Evolutionary conservation across 1,140 invertebrate species (phyloP), one percentile per base, ranked within the genome.

Genomic region (Pseudomyrmex concolor): DNA sequence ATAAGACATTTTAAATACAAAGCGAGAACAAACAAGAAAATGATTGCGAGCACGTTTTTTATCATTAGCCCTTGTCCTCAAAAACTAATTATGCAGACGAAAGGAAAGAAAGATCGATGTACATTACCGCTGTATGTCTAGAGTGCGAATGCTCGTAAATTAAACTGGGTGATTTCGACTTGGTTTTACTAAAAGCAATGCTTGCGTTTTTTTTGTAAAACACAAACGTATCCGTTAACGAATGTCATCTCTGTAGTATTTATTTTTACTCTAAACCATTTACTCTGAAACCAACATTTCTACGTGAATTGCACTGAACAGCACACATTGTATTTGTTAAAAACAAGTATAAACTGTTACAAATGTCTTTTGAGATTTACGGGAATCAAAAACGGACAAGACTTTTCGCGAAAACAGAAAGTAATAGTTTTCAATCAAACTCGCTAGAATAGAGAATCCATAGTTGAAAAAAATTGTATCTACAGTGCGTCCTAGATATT

Each of bases 381-480:
- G 34, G 34, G 2, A 34, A 34, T 34, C 0, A 34, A 34, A 34
- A 34, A 34, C 34, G 34, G 34, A 72, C 17, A n/a, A n/a, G n/a
- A 71, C 17, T 10, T 34, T 15, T 54, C 25, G 25, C n/a, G 25
- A 45, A 3, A 34, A 34, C 5, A 5, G 34, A 34, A 10, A 72
- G 13, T 22, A 25, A 72, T 59, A 72, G 8, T n/a, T 45, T 72
- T 17, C 17, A 12, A 72, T 72, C 7, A 45, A 71, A 57, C 13
- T 72, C 54, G 17, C 7, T 10, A 12, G 59, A 51, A 48, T 48
- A 48, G 17, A 73, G 17, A 5, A 43, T n/a, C 12, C 22, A 17
- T 34, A 73, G 19, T 13, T 72, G 55, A 48, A 73, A 73, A 43
- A 73, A 73, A 60, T 13, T 10, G 55, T 60, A 60, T 60, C 43